Evolutionary conservation across 2,888 invertebrate species (phyloP).

Genomic region (Allolobophora icterica): DNA sequence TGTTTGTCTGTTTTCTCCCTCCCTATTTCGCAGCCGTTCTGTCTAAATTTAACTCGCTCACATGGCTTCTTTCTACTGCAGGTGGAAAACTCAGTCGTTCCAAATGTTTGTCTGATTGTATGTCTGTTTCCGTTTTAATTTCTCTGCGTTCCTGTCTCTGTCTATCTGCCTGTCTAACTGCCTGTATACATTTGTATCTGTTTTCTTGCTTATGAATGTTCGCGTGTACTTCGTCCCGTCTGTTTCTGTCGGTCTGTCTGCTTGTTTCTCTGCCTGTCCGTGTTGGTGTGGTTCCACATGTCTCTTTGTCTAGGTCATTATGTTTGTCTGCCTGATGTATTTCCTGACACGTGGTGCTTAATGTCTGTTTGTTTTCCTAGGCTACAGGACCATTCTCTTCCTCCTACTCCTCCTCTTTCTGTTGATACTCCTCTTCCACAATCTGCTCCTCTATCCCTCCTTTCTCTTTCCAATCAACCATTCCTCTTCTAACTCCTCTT

Average conservation of each 20-base stretch:
- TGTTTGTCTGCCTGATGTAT: background rate
- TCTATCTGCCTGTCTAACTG: conserved; percentile 33
- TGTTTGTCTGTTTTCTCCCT: no score
- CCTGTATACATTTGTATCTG: conserved; percentile 28
- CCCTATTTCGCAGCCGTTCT: background rate
- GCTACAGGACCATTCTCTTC: no score
- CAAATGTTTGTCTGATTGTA: conserved; percentile 34
- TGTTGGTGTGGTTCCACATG: background rate
- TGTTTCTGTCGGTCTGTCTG: background rate
- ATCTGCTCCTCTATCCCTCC: no score
- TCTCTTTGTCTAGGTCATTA: background rate
- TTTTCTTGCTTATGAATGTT: background rate
- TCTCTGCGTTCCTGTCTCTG: conserved; percentile 32
- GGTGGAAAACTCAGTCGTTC: conserved; percentile 20
- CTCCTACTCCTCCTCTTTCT: no score
- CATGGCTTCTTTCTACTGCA: background rate
- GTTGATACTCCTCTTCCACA: no score
- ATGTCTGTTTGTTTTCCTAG: no score
- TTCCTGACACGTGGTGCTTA: background rate
- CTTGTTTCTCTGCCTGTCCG: no score
- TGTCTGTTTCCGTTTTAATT: conserved; percentile 18
- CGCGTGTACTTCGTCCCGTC: background rate
- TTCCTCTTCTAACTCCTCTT: no score
- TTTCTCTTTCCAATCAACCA: no score
- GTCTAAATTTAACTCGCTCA: background rate